Percentiles rank a stretch among this genome's conserved stretches.
These are phyloP conservation scores for Poeciliopsis paucimaculata DNA, from an alignment of 2,797 vertebrate species.

Conservation along the genomic window DNA sequence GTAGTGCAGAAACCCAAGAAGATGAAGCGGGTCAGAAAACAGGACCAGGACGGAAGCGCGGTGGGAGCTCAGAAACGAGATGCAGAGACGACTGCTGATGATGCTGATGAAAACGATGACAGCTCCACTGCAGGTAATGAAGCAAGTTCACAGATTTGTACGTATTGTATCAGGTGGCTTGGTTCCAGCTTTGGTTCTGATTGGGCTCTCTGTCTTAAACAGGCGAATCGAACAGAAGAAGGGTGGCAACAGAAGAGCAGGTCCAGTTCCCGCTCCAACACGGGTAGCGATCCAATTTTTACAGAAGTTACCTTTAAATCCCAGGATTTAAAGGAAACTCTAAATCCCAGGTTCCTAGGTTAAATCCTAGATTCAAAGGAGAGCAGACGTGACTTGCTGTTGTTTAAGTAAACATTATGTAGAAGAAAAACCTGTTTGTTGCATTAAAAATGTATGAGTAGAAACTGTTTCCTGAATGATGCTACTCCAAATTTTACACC, in stretches of 20 bases:
- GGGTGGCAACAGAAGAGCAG: slow-evolving; percentile 93
- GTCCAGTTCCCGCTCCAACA: slow-evolving; percentile 91
- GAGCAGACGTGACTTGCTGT: neutral
- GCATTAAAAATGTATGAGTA: neutral
- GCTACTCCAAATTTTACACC: slow-evolving; percentile 1
- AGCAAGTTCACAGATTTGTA: neutral
- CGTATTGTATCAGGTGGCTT: neutral
- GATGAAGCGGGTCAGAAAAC: slow-evolving; percentile 70
- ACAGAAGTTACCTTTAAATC: neutral
- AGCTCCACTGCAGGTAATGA: slow-evolving; percentile 73
- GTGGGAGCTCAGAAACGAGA: slow-evolving; percentile 61
- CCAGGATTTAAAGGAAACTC: neutral
- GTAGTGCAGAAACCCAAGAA: slow-evolving; percentile 69
- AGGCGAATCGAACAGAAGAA: slow-evolving; percentile 87
- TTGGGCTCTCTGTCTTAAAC: slow-evolving; percentile 27
- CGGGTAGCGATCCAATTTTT: slow-evolving; percentile 82
- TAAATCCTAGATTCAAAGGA: too few relatives aligned
- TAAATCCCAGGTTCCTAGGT: too few relatives aligned
- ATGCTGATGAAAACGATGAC: slow-evolving; percentile 72
- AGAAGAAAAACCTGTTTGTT: neutral
- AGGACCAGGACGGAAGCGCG: slow-evolving; percentile 56
- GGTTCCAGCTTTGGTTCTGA: slow-evolving; percentile 6
- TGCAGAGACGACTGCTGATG: slow-evolving; percentile 49
- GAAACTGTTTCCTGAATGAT: neutral
- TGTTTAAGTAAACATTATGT: neutral